A percentile compares a stretch with the other conserved stretches of the same genome.
These are phyloP conservation scores for Speoplatyrhinus poulsoni DNA, from an alignment of 2,113 vertebrate genomes.

Conservation along the genomic window DNA sequence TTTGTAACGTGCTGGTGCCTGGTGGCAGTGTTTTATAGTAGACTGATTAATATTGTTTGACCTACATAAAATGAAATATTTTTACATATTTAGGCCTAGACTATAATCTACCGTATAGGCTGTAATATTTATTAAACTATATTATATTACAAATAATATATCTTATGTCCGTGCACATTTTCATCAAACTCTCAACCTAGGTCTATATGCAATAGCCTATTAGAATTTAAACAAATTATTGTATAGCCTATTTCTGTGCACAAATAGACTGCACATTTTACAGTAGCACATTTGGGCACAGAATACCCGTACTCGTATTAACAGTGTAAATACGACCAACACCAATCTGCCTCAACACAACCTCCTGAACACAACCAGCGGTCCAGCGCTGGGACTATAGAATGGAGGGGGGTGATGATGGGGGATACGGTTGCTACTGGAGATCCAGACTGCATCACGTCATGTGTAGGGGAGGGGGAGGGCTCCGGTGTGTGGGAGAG, in stretches of 20 bases:
- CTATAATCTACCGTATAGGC: not conserved
- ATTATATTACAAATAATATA: too few species aligned
- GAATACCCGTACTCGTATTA: not conserved
- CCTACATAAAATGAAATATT: slow-evolving; percentile 37
- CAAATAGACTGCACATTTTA: too few species aligned
- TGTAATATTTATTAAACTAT: too few species aligned
- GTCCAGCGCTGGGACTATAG: slow-evolving; percentile 26
- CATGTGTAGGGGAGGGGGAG: slow-evolving; percentile 46
- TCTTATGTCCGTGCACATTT: too few species aligned
- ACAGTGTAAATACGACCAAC: not conserved
- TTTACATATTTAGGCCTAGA: slow-evolving; percentile 6
- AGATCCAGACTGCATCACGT: slow-evolving; percentile 74
- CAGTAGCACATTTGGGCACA: too few species aligned
- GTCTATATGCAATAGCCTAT: too few species aligned
- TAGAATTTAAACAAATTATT: too few species aligned
- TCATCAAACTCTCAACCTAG: too few species aligned
- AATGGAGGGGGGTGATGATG: slow-evolving; percentile 42
- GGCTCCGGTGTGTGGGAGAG: slow-evolving; percentile 42
- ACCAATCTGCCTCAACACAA: slow-evolving; percentile 29
- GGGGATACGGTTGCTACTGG: slow-evolving; percentile 73
- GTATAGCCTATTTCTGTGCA: too few species aligned
- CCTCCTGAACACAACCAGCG: slow-evolving; percentile 42
- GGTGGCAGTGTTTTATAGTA: slow-evolving; percentile 7
- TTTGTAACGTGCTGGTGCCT: slow-evolving; percentile 28
- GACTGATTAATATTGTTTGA: slow-evolving; percentile 21